Evolutionary conservation across 2,888 invertebrate species (phyloP).

Genomic region (Phaedon cochleariae): DNA sequence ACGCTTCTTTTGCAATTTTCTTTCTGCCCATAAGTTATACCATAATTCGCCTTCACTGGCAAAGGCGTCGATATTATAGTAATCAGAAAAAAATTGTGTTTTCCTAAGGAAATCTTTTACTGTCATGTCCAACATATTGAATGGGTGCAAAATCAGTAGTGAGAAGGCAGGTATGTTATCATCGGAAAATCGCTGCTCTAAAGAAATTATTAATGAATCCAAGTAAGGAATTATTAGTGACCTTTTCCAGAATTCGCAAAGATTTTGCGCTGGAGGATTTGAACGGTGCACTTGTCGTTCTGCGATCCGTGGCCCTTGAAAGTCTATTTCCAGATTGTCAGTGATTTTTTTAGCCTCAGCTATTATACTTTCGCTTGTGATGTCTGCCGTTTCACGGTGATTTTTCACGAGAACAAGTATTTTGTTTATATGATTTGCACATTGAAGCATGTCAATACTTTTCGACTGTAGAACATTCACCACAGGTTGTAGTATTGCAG

Average conservation of each 20-base stretch:
- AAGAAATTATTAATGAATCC: slow-evolving; percentile 6
- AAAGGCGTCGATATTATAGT: too few relatives aligned
- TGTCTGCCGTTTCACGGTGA: slow-evolving; percentile 16
- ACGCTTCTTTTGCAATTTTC: too few relatives aligned
- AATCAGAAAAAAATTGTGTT: too few relatives aligned
- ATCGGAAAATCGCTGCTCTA: slow-evolving; percentile 12
- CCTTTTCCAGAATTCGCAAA: slow-evolving; percentile 22
- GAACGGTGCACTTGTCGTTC: slow-evolving; percentile 15
- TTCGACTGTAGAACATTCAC: slow-evolving; percentile 17
- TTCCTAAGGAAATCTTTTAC: too few relatives aligned
- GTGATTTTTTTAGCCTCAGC: background rate
- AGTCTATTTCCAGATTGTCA: background rate
- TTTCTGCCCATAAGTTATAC: too few relatives aligned
- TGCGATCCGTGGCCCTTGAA: too few relatives aligned
- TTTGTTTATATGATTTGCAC: slow-evolving; percentile 12
- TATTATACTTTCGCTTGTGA: slow-evolving; percentile 16
- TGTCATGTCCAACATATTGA: too few relatives aligned
- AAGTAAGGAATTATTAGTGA: slow-evolving; percentile 20
- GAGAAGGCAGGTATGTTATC: too few relatives aligned
- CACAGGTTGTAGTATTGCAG: slow-evolving; percentile 18
- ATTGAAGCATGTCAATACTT: slow-evolving; percentile 22
- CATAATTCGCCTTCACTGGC: too few relatives aligned
- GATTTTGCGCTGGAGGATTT: slow-evolving; percentile 20
- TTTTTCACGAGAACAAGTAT: slow-evolving; percentile 16
- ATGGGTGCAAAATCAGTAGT: too few relatives aligned